Base-by-base conservation (phyloP, 2,888 invertebrate species). In the Nemoura dubitans region DNA sequence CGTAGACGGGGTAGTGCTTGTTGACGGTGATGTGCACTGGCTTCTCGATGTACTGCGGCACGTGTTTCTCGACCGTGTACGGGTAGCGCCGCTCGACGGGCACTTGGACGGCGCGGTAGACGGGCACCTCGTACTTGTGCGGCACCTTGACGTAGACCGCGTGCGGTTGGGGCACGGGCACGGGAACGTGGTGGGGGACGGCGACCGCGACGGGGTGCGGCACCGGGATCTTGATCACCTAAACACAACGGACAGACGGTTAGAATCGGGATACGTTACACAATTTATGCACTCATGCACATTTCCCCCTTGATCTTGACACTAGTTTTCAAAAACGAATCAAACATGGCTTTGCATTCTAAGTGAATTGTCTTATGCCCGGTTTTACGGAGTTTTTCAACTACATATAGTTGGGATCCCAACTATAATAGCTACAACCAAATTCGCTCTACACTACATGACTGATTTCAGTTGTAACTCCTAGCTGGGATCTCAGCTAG, bases 211-310 rank as follows among this genome's bases (percentile, higher is more conserved):
- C 86, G 29, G 87, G 88, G 28, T 88, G 88, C 0, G 87, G 85
- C 76, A 88, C 88, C 16, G 88, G 87, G 10, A 88, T 86, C 82
- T 91, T 91, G 43, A 88, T 87, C 21, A 86, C 59, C 59, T 59
- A 14, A 3, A 14, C 16, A 21, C 3, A 1, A 59, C 59, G 21
- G 14, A 14, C 14, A 21, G 59, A 21, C 16, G 14, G 59, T 59
- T 59, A 59, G 59, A 14, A 10, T 36, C 36, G 36, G 5, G 36
- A n/a, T n/a, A n/a, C n/a, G n/a, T n/a, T n/a, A n/a, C n/a, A n/a
- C n/a, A n/a, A n/a, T n/a, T n/a, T n/a, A n/a, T n/a, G n/a, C n/a
- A n/a, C n/a, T n/a, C n/a, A n/a, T n/a, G n/a, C n/a, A n/a, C n/a
- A n/a, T n/a, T n/a, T n/a, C n/a, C n/a, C n/a, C n/a, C n/a, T n/a